These are phyloP conservation scores for Drosophila pallidifrons DNA, from an alignment of 1,140 invertebrate genomes.

Conservation along the genomic window DNA sequence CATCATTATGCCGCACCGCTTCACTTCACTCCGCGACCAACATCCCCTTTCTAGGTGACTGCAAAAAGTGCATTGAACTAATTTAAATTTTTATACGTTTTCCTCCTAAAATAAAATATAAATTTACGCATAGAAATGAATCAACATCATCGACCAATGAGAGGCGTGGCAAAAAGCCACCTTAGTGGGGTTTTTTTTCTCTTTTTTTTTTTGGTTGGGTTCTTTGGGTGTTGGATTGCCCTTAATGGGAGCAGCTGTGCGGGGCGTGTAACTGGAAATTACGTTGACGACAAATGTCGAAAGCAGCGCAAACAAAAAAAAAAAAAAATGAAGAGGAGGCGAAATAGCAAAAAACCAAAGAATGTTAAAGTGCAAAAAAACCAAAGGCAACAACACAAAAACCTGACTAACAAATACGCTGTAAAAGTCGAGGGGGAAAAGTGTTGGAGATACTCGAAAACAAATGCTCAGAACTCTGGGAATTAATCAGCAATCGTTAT, in stretches of 20 bases:
- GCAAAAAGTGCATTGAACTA: constrained; percentile 26
- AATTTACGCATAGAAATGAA: constrained; percentile 5
- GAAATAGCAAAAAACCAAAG: neutral
- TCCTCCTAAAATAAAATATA: constrained; percentile 8
- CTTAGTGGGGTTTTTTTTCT: no score
- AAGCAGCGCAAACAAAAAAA: constrained; percentile 28
- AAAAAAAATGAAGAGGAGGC: constrained; percentile 14
- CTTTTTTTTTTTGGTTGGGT: constrained; percentile 9
- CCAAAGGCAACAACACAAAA: neutral
- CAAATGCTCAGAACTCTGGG: neutral
- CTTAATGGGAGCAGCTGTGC: constrained; percentile 52
- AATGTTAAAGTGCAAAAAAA: constrained; percentile 11
- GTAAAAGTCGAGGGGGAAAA: constrained; percentile 5
- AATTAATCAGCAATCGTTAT: neutral
- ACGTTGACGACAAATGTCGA: constrained; percentile 69
- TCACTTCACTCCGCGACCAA: neutral
- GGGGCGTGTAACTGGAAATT: constrained; percentile 62
- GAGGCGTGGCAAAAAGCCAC: no score
- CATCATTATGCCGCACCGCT: constrained; percentile 52
- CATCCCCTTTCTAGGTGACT: neutral
- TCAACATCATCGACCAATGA: neutral
- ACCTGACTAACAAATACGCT: neutral
- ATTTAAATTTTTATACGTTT: constrained; percentile 16
- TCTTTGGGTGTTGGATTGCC: constrained; percentile 29
- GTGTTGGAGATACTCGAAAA: constrained; percentile 7